These are phyloP conservation scores for Gymnodraco acuticeps DNA, from an alignment of 2,797 vertebrate genomes.

Conservation along the genomic window DNA sequence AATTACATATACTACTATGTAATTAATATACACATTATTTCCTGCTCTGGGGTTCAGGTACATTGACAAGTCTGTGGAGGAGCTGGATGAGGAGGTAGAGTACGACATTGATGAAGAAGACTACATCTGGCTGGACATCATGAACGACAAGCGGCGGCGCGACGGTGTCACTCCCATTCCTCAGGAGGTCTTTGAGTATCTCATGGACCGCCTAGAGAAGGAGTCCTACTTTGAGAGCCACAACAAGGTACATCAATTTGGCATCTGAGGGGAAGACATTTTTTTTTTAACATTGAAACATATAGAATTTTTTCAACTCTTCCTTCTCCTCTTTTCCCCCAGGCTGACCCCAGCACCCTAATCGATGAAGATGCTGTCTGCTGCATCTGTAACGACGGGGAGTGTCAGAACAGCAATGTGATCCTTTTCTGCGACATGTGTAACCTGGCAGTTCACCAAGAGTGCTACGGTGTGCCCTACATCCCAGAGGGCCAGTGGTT, in stretches of 20 bases:
- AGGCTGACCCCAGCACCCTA: constrained; percentile 94
- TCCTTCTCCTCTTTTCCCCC: background rate
- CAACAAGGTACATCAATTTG: constrained; percentile 87
- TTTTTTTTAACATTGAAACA: background rate
- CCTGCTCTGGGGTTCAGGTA: constrained; percentile 83
- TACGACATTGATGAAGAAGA: constrained; percentile 99
- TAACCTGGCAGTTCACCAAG: constrained; percentile 98
- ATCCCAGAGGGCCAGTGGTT: constrained; percentile 99
- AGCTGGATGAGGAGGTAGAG: constrained; percentile 98
- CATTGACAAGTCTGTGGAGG: constrained; percentile 98
- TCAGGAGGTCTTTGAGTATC: constrained; percentile 97
- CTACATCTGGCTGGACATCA: constrained; percentile 99
- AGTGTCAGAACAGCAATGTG: constrained; percentile 99
- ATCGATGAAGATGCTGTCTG: constrained; percentile 98
- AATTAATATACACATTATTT: background rate
- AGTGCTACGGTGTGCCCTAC: constrained; percentile 98
- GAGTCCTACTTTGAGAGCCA: constrained; percentile 99
- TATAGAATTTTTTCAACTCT: background rate
- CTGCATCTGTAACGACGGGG: constrained; percentile 98
- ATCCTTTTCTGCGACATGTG: constrained; percentile 99
- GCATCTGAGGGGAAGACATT: background rate
- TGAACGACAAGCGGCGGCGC: constrained; percentile 95
- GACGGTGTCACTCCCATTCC: constrained; percentile 95
- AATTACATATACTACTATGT: background rate
- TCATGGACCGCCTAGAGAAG: constrained; percentile 98